phyloP scores from a whole-genome alignment of 2,888 invertebrate species.

The Drosophila falleni region DNA sequence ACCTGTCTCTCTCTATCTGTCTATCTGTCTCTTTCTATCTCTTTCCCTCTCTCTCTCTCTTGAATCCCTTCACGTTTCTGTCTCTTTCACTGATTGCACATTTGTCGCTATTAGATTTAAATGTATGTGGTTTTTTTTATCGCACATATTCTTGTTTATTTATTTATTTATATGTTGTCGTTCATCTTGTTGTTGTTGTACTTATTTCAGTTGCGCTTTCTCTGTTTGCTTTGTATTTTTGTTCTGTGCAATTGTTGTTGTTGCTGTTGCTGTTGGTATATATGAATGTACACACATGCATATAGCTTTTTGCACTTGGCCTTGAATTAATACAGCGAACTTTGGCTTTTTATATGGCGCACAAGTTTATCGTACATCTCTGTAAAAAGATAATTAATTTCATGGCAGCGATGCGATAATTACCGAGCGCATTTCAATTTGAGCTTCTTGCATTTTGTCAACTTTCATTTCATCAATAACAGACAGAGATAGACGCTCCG shows the following conservation, averaged over 20 bases:
- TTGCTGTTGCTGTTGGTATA: slow-evolving; percentile 16
- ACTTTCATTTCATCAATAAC: slow-evolving; percentile 59
- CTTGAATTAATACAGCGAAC: slow-evolving; percentile 84
- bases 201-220: slow-evolving; percentile 50
- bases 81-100: slow-evolving; percentile 14
- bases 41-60: not conserved
- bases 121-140: slow-evolving; percentile 7
- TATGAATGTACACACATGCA: slow-evolving; percentile 9
- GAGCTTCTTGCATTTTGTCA: slow-evolving; percentile 76
- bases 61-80: not conserved
- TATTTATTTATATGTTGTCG: slow-evolving; percentile 20
- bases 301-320: slow-evolving; percentile 74
- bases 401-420: slow-evolving; percentile 69
- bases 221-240: slow-evolving; percentile 41
- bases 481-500: slow-evolving; percentile 7
- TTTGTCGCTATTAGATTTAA: slow-evolving; percentile 5
- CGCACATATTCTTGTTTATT: slow-evolving; percentile 19
- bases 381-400: slow-evolving; percentile 80
- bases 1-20: not conserved
- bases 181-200: slow-evolving; percentile 8
- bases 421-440: slow-evolving; percentile 73
- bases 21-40: too few relatives aligned
- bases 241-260: slow-evolving; percentile 29
- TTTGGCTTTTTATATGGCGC: slow-evolving; percentile 78
- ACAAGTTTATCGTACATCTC: slow-evolving; percentile 79